Evolutionary conservation across 2,113 vertebrate genomes (phyloP), one percentile per base, ranked within the genome.

Genomic region (Delphinapterus leucas): DNA sequence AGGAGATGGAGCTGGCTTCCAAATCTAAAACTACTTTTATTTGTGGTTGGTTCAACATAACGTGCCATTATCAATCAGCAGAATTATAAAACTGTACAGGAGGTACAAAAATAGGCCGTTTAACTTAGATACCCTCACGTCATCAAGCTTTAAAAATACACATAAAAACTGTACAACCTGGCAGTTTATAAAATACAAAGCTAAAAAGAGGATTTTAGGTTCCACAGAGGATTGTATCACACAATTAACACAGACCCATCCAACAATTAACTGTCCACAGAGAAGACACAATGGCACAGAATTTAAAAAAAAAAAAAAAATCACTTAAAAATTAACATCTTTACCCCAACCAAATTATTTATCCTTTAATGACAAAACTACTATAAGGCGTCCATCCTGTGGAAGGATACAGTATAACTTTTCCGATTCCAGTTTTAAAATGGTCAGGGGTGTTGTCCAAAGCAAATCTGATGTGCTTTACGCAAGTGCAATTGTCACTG

Each of bases 71-170:
- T 55, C 60, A 17, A 95, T 98, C 96, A 93, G 93, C 89, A 97
- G 97, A 97, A 98, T 98, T 99, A 99, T 73, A 98, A 99, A 99
- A 98, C 97, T 98, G 98, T 98, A 98, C 98, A 80, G 95, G 88
- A 98, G 95, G 97, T 99, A 99, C 93, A 99, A 99, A 99, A 99
- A 99, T 99, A 99, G 53, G 97, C 97, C 92, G 88, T 97, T 98
- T 60, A 70, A 80, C 98, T 98, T 97, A 80, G 97, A 76, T 96
- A 98, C 97, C 94, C 87, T 96, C 94, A 33, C 36, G 91, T 94
- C 96, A 96, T 97, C 84, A 65, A 97, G 97, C 98, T 98, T 98
- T 97, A 98, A 97, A 98, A 98, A 98, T 96, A 97, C 90, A 98
- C 65, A 20, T 55, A 89, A 93, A 98, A 98, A 86, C 83, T 97